These are phyloP conservation scores for Valencia hispanica DNA, from an alignment of 2,797 vertebrate genomes.

Conservation along the genomic window DNA sequence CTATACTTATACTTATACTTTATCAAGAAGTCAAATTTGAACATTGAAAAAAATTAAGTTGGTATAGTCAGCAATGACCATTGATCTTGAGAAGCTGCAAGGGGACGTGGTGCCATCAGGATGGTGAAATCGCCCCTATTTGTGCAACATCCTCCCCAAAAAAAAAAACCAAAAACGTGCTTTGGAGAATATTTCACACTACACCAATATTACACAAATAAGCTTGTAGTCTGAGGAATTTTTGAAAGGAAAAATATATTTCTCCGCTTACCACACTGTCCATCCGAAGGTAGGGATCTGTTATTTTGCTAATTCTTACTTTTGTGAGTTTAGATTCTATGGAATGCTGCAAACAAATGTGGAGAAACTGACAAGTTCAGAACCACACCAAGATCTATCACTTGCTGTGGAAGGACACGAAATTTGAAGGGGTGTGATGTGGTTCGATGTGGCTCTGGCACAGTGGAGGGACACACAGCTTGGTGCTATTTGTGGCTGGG, in stretches of 20 bases:
- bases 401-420: conserved; percentile 58
- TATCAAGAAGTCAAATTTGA: neutral
- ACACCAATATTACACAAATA: neutral
- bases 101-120: neutral
- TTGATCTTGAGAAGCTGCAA: neutral
- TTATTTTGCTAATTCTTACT: too few relatives aligned
- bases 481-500: conserved; percentile 88
- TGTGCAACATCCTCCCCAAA: neutral
- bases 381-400: conserved; percentile 22
- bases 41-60: neutral
- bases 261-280: neutral
- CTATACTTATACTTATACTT: too few relatives aligned
- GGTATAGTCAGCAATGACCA: neutral
- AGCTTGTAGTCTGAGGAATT: neutral
- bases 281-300: neutral
- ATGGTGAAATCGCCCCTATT: neutral
- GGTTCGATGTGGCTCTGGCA: conserved; percentile 46
- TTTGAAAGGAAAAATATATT: neutral
- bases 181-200: neutral
- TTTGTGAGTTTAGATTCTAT: neutral
- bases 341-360: neutral
- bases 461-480: conserved; percentile 77
- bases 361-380: neutral
- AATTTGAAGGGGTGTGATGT: conserved; percentile 56
- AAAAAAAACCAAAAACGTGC: neutral